These are phyloP conservation scores for Andrena minutula DNA, from an alignment of 2,888 invertebrate species.

Conservation along the genomic window DNA sequence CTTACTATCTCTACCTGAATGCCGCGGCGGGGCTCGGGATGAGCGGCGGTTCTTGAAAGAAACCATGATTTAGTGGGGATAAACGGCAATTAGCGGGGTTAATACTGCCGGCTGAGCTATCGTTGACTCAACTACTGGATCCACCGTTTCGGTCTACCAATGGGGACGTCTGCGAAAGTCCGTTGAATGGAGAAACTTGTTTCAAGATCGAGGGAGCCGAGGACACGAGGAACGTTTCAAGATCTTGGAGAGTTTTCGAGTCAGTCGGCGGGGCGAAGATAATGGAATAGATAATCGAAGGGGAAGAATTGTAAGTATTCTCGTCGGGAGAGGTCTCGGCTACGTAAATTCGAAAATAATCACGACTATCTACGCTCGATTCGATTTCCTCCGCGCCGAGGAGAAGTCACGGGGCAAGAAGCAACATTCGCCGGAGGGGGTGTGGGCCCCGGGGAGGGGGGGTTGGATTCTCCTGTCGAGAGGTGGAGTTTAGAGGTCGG, in stretches of 20 bases:
- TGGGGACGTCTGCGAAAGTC: too few species aligned
- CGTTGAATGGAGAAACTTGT: too few species aligned
- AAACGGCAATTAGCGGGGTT: too few species aligned
- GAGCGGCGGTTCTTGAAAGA: neutral
- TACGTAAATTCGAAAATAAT: constrained; percentile 43
- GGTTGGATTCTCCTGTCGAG: constrained; percentile 70
- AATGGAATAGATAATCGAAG: neutral
- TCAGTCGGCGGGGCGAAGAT: neutral
- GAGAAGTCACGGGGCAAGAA: constrained; percentile 72
- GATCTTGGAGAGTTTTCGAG: too few species aligned
- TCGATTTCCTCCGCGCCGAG: constrained; percentile 29
- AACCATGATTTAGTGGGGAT: constrained; percentile 18
- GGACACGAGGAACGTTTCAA: too few species aligned
- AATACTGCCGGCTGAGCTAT: too few species aligned
- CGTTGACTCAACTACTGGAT: too few species aligned
- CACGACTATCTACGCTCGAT: constrained; percentile 27
- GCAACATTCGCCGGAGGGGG: constrained; percentile 73
- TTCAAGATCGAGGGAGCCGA: too few species aligned
- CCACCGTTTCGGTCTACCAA: too few species aligned
- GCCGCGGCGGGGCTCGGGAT: neutral
- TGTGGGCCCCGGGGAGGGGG: neutral
- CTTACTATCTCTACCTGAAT: neutral
- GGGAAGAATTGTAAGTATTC: neutral
- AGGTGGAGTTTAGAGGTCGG: constrained; percentile 78
- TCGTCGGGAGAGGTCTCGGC: neutral